These are phyloP conservation scores for Chaetogeoica ovagalla DNA, from an alignment of 2,888 invertebrate genomes.

Conservation along the genomic window DNA sequence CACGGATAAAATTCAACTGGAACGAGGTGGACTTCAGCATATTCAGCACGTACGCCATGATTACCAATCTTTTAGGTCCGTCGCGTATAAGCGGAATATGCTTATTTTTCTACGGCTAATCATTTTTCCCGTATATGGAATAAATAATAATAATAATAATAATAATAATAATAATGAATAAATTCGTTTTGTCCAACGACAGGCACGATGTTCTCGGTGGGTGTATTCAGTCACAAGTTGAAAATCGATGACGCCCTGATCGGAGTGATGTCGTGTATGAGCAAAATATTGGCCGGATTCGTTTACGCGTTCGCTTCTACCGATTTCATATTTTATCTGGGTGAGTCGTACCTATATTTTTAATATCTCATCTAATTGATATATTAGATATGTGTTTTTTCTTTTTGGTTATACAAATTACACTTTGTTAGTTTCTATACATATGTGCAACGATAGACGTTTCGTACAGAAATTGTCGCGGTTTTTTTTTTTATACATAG, in stretches of 20 bases:
- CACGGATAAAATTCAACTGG: constrained; percentile 83
- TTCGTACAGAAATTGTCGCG: background rate
- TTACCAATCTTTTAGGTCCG: constrained; percentile 74
- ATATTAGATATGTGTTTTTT: too few species aligned
- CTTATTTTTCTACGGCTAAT: background rate
- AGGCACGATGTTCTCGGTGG: constrained; percentile 81
- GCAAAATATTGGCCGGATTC: constrained; percentile 81
- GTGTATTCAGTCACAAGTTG: constrained; percentile 77
- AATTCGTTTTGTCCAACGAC: constrained; percentile 54
- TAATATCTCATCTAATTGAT: too few species aligned
- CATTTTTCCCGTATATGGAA: background rate
- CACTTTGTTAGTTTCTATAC: background rate
- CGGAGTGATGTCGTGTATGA: constrained; percentile 80
- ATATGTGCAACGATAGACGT: too few species aligned
- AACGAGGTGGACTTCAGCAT: constrained; percentile 84
- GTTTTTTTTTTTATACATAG: too few species aligned
- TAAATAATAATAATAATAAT: constrained; percentile 10
- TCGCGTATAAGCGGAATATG: background rate
- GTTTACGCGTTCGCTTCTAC: constrained; percentile 82
- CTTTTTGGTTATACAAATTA: too few species aligned
- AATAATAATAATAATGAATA: too few species aligned
- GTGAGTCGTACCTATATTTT: constrained; percentile 60
- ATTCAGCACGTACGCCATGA: constrained; percentile 82
- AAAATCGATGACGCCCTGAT: constrained; percentile 83
- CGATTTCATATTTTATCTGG: constrained; percentile 79